Evolutionary conservation across 30 jellyfish, hydroid and myxozoan genomes (phyloP), one percentile per base, ranked within the genome.

Genomic region (Aurelia aurita complex sp. Pacific): DNA sequence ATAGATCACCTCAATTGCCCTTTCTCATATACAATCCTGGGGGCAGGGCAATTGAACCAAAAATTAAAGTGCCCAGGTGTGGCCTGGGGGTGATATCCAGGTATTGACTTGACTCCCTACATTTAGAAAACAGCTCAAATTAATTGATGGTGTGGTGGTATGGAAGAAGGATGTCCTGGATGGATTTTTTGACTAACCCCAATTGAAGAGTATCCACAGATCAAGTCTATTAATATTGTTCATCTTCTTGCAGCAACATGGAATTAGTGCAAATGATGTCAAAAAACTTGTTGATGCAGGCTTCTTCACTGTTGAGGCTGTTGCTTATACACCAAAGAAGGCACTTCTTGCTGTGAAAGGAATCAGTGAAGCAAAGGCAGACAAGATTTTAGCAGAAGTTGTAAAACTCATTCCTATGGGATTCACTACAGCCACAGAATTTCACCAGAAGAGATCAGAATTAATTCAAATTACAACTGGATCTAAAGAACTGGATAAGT

Each of bases 331-430:
- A 53, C 98, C 99, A 9, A 96, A 89, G 86, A 96, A 96, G 78
- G 83, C 97, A 14, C 89, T 96, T 71, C 88, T 96, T 53, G 94
- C 91, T 14, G 81, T 96, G 38, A 96, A 96, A 83, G 99, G 99
- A 3, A 96, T 96, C 90, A 96, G 99, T 90, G 99, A 96, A 75
- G 97, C 99, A 18, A 96, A 96, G 82, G 99, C 99, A 12, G 99
- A 96, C 43, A 96, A 96, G 77, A 96, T 96, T 53, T 69, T 90
- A 33, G 92, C 89, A 60, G 99, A 96, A 83, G 98, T 91, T 69
- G 84, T 53, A 29, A 96, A 96, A 71, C 74, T 96, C 69, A 97
- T 96, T 17, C 99, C 98, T 29, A 67, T 96, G 97, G 99, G 99
- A 10, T 96, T 96, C 71, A 90, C 99, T 32, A 96, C 99, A 16